Conservation (phyloP, 2,797 vertebrate species). For the Amblyopsis hoosieri region DNA sequence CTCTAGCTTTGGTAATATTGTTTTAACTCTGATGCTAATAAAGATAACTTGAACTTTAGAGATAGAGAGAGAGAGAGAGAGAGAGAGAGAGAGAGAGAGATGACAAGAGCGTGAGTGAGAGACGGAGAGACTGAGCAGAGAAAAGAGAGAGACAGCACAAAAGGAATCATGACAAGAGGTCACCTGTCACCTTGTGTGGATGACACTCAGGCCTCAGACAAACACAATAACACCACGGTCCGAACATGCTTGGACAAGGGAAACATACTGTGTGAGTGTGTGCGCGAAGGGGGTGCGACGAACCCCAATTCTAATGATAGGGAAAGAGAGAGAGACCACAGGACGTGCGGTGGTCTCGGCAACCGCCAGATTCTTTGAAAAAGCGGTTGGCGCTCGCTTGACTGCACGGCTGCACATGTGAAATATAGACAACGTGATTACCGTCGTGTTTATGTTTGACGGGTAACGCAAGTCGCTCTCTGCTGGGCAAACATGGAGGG, state of each 20-base stretch:
- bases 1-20: constrained; percentile 10
- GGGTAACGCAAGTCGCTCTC: constrained; percentile 74
- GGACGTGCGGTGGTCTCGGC: constrained; percentile 57
- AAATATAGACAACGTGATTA: constrained; percentile 80
- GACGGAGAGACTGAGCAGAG: constrained; percentile 46
- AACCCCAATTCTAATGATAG: neutral
- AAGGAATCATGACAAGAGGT: neutral
- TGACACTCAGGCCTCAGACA: no score
- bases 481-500: constrained; percentile 72
- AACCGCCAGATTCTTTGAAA: constrained; percentile 69
- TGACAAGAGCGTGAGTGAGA: constrained; percentile 20
- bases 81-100: constrained; percentile 50
- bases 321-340: constrained; percentile 53
- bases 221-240: no score
- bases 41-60: constrained; percentile 60
- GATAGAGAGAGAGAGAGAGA: constrained; percentile 51
- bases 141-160: neutral
- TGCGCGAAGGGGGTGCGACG: neutral
- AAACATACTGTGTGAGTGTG: neutral
- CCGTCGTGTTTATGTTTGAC: constrained; percentile 73
- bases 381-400: constrained; percentile 61
- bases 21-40: constrained; percentile 24
- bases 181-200: no score
- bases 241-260: no score
- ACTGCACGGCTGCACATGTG: constrained; percentile 78